Percentiles rank a stretch among this genome's conserved stretches.
Conservation (phyloP, 2,113 vertebrate species). For the Neoarius graeffei region DNA sequence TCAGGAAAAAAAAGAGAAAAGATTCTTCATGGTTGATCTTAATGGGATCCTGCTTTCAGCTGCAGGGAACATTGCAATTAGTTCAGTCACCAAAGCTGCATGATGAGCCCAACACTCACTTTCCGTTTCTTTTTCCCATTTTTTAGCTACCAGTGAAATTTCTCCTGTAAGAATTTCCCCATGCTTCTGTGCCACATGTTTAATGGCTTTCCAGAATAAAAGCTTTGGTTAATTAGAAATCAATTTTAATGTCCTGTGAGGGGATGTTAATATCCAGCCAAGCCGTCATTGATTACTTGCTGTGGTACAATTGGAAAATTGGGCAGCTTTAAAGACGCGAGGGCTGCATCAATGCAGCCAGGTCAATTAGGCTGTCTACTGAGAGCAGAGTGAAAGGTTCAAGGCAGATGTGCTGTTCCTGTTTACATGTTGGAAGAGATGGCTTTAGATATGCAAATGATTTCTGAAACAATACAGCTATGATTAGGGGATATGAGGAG, state of each 20-base stretch:
- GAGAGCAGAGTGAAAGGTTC: not conserved
- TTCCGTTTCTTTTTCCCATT: constrained; percentile 7
- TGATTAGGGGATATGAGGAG: not conserved
- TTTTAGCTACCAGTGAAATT: constrained; percentile 10
- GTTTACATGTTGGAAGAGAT: not conserved
- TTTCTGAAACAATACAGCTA: not conserved
- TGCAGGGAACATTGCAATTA: constrained; percentile 43
- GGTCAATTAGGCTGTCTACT: constrained; percentile 17
- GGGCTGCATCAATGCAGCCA: constrained; percentile 24
- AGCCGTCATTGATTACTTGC: constrained; percentile 52
- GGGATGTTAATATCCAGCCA: constrained; percentile 54
- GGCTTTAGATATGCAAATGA: not conserved
- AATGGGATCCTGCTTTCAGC: constrained; percentile 36
- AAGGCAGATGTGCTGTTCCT: not conserved
- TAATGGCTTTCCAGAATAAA: constrained; percentile 50
- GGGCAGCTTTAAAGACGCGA: constrained; percentile 14
- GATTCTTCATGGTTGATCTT: constrained; percentile 7
- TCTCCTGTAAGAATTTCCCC: constrained; percentile 19
- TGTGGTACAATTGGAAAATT: not conserved
- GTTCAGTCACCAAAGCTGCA: constrained; percentile 53
- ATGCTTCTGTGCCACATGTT: not conserved
- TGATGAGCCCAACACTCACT: constrained; percentile 18
- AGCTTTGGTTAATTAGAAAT: constrained; percentile 49
- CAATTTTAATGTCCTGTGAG: constrained; percentile 46
- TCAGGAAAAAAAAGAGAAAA: constrained; percentile 28